A percentile compares a stretch with the other conserved stretches of the same genome.
These are phyloP conservation scores for Macroglossus sobrinus DNA, from an alignment of 2,113 vertebrate genomes.

Conservation along the genomic window DNA sequence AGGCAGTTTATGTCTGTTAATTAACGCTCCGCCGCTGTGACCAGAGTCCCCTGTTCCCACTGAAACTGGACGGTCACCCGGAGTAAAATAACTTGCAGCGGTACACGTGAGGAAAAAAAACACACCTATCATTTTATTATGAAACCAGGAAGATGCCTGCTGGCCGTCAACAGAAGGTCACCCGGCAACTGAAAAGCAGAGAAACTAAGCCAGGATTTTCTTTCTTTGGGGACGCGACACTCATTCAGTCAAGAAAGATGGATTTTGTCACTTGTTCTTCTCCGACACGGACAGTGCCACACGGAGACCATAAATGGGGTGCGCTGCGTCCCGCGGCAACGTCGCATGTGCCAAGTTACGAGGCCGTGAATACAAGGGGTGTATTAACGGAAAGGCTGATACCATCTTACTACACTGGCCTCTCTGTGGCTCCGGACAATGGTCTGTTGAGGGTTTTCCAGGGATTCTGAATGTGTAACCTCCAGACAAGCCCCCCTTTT, in stretches of 20 bases:
- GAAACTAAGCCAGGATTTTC: constrained; percentile 11
- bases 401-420: constrained; percentile 68
- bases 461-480: constrained; percentile 62
- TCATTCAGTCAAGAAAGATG: constrained; percentile 43
- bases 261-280: constrained; percentile 56
- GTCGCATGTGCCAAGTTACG: constrained; percentile 42
- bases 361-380: constrained; percentile 69
- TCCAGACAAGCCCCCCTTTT: constrained; percentile 50
- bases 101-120: background rate
- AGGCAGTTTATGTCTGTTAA: background rate
- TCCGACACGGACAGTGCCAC: constrained; percentile 24
- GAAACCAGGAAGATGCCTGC: constrained; percentile 13
- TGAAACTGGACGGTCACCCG: background rate
- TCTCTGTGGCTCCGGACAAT: constrained; percentile 66
- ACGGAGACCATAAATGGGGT: constrained; percentile 32
- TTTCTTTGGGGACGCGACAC: constrained; percentile 25
- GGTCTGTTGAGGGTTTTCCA: constrained; percentile 71
- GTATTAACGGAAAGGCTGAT: constrained; percentile 71
- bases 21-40: background rate
- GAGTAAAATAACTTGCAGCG: background rate
- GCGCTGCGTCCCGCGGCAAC: constrained; percentile 26
- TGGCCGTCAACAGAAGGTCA: constrained; percentile 8
- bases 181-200: constrained; percentile 29
- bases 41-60: background rate
- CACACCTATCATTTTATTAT: constrained; percentile 37